Conservation (phyloP, 2,797 vertebrate species). For the Tokudaia tokunoshimensis region DNA sequence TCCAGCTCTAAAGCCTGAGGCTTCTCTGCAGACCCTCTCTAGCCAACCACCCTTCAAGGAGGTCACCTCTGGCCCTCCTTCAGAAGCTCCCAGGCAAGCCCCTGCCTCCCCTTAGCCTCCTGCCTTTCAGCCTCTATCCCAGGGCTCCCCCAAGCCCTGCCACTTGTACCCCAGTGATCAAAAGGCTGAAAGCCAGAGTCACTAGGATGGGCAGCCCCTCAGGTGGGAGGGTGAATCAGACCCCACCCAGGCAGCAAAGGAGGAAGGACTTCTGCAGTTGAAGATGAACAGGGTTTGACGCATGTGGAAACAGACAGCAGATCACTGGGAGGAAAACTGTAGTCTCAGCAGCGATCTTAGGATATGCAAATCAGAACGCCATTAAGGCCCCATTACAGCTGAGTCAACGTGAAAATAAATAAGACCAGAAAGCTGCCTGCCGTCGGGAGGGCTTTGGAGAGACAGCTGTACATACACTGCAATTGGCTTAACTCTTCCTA, state of each 20-base stretch:
- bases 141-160: neutral
- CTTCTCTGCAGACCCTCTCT: conserved; percentile 12
- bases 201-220: neutral
- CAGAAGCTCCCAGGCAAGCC: neutral
- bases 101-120: neutral
- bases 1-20: neutral
- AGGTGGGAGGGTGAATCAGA: neutral
- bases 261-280: neutral
- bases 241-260: neutral
- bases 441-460: neutral
- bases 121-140: neutral
- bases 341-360: conserved; percentile 72
- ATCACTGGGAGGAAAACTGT: conserved; percentile 65
- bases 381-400: conserved; percentile 62
- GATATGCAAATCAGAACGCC: conserved; percentile 70
- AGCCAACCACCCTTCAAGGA: neutral
- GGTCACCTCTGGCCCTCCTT: neutral
- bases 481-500: conserved; percentile 38
- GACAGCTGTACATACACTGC: neutral
- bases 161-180: neutral
- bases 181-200: neutral
- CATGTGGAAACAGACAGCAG: conserved; percentile 56
- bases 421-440: conserved; percentile 59
- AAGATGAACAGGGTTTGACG: conserved; percentile 55
- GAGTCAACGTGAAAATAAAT: conserved; percentile 70